Evolutionary conservation across 2,797 vertebrate species (phyloP).

Genomic region (Nyctibius grandis): DNA sequence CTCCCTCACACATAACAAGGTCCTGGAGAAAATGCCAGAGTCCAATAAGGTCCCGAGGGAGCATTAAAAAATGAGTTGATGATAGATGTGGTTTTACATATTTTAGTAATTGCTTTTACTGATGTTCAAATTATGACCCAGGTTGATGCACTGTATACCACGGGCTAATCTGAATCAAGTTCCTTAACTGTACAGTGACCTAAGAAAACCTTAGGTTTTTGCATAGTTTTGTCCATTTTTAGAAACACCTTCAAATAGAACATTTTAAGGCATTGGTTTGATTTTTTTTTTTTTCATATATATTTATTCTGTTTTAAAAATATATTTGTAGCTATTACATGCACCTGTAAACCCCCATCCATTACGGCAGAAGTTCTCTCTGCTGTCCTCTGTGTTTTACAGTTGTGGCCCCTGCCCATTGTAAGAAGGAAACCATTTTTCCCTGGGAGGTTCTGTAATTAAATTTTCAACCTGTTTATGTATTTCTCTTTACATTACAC

Average conservation of each 20-base stretch:
- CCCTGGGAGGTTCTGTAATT: neutral
- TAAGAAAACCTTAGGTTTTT: neutral
- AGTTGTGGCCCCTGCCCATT: neutral
- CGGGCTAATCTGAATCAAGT: neutral
- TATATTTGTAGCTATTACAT: neutral
- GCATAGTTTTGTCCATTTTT: neutral
- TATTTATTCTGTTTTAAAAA: neutral
- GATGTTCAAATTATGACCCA: neutral
- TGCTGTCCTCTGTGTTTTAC: neutral
- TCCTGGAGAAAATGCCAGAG: neutral
- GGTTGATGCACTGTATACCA: neutral
- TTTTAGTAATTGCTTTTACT: neutral
- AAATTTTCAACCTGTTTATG: neutral
- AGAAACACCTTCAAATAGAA: neutral
- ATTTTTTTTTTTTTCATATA: neutral
- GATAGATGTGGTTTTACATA: neutral
- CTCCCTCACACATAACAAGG: neutral
- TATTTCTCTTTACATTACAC: neutral
- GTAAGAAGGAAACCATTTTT: neutral
- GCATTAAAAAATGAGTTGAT: neutral
- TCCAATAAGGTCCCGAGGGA: neutral
- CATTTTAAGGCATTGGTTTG: neutral
- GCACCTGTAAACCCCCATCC: neutral
- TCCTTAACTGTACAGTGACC: neutral
- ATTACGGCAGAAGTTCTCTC: neutral